Conservation (phyloP, 2,797 vertebrate genomes). For the Onychomys torridus region DNA sequence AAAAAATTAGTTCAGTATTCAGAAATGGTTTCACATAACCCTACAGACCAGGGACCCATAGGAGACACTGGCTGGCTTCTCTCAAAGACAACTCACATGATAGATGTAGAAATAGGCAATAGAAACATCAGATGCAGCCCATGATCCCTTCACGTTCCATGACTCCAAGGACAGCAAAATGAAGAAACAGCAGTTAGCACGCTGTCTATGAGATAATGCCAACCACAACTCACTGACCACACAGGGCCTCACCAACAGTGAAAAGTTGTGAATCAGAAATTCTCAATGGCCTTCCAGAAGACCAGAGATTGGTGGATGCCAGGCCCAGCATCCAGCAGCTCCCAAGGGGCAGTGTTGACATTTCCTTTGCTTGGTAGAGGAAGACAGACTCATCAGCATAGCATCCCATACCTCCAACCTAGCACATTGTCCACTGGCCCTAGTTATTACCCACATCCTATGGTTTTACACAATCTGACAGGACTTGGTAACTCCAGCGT, state of each 20-base stretch:
- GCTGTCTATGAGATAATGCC: no score
- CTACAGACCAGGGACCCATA: constrained; percentile 93
- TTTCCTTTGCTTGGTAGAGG: neutral
- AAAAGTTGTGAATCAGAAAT: neutral
- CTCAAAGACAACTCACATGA: constrained; percentile 91
- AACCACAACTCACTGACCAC: no score
- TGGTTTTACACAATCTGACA: neutral
- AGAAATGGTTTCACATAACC: constrained; percentile 92
- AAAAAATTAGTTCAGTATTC: constrained; percentile 89
- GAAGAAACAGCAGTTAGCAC: constrained; percentile 30
- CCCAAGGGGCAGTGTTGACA: accelerated
- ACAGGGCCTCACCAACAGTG: neutral
- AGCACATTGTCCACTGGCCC: neutral
- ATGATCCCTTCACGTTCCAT: constrained; percentile 85
- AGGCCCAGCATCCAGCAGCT: neutral
- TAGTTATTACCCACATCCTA: neutral
- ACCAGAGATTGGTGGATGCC: no score
- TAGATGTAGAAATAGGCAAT: constrained; percentile 90
- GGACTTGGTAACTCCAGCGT: neutral
- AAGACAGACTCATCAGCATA: neutral
- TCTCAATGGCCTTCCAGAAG: no score
- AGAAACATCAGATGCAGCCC: constrained; percentile 89
- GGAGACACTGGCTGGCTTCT: constrained; percentile 93
- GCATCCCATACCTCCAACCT: accelerated
- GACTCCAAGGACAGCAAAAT: constrained; percentile 80